Percentiles rank a stretch among this genome's conserved stretches.
phyloP scores from a whole-genome alignment of 2,797 vertebrate genomes.

The Hemitrygon akajei region DNA sequence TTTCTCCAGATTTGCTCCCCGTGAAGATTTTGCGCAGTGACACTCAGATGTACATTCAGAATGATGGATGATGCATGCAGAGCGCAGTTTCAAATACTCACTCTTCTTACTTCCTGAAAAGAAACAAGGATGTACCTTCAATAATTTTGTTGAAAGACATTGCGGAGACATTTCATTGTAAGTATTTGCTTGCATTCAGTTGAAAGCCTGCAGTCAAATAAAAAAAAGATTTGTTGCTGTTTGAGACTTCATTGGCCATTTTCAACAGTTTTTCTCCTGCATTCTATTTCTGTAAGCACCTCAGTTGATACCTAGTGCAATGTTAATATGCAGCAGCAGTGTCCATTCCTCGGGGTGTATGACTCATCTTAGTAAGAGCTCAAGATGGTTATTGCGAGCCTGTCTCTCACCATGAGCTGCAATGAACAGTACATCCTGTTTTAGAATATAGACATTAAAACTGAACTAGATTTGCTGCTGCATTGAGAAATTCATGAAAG shows the following conservation, averaged over 20 bases:
- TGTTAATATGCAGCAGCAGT: background rate
- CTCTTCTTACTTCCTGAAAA: background rate
- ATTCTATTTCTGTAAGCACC: background rate
- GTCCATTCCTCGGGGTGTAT: background rate
- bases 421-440: background rate
- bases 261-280: background rate
- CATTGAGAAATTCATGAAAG: background rate
- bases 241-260: background rate
- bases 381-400: background rate
- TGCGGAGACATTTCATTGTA: background rate
- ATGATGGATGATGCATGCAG: constrained; percentile 5
- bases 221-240: background rate
- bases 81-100: background rate
- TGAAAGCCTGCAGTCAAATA: background rate
- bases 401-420: background rate
- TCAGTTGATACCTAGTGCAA: background rate
- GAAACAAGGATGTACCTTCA: background rate
- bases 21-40: background rate
- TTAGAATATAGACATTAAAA: background rate
- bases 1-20: too few relatives aligned
- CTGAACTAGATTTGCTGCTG: background rate
- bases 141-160: background rate
- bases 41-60: background rate
- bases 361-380: constrained; percentile 12
- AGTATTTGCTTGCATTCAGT: background rate